A percentile compares a stretch with the other conserved stretches of the same genome.
Conservation (phyloP, 2,113 vertebrate genomes). For the Prunella himalayana region DNA sequence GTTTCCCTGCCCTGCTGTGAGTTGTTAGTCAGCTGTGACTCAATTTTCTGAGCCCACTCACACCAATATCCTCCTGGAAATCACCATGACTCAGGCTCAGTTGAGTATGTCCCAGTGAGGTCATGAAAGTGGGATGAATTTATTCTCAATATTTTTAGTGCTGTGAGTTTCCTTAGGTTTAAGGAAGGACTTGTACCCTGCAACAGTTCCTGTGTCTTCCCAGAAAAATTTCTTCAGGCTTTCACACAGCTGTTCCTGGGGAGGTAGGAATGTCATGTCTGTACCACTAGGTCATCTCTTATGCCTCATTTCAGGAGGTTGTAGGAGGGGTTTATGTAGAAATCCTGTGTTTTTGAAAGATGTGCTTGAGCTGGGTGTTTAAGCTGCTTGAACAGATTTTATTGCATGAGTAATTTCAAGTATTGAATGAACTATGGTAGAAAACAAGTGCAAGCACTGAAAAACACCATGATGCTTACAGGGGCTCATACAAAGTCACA, state of each 20-base stretch:
- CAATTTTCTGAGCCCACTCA: background rate
- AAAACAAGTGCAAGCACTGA: background rate
- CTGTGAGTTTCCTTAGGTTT: background rate
- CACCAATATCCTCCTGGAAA: background rate
- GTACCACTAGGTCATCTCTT: background rate
- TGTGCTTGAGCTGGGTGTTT: background rate
- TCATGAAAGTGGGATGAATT: background rate
- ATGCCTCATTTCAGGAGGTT: background rate
- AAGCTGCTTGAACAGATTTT: background rate
- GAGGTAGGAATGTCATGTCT: background rate
- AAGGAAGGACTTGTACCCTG: background rate
- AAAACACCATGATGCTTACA: background rate
- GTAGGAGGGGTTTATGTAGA: background rate
- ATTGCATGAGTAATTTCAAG: background rate
- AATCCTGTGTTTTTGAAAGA: background rate
- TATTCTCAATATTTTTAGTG: background rate
- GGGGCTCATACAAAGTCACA: background rate
- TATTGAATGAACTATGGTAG: background rate
- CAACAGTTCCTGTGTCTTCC: background rate
- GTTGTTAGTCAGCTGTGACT: conserved; percentile 6
- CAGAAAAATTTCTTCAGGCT: background rate
- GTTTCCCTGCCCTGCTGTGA: background rate
- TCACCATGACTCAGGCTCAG: background rate
- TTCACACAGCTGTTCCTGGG: background rate
- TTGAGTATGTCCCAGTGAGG: background rate